A percentile compares a stretch with the other conserved stretches of the same genome.
Evolutionary conservation across 1,140 invertebrate genomes (phyloP).

Genomic region (Monochamus saltuarius): DNA sequence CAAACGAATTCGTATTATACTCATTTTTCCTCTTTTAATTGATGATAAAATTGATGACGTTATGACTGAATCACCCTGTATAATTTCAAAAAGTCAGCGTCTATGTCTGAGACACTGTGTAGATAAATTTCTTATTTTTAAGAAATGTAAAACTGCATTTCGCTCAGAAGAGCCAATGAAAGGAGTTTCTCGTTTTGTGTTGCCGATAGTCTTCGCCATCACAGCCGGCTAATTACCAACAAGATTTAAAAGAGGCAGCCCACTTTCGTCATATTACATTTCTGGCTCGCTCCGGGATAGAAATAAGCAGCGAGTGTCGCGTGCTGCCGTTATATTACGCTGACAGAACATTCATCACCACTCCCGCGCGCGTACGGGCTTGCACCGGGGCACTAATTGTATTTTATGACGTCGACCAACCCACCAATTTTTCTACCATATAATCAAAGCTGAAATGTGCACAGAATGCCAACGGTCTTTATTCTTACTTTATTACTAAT

Average conservation of each 20-base stretch:
- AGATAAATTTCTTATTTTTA: too few species aligned
- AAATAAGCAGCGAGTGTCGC: slow-evolving; percentile 30
- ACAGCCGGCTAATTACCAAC: slow-evolving; percentile 6
- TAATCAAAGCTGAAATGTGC: slow-evolving; percentile 37
- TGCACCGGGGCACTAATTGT: slow-evolving; percentile 36
- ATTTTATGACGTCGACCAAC: slow-evolving; percentile 36
- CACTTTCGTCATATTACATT: slow-evolving; percentile 9
- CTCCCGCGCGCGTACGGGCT: slow-evolving; percentile 29
- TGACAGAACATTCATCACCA: slow-evolving; percentile 40
- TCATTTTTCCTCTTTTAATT: too few species aligned
- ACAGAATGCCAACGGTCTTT: slow-evolving; percentile 16
- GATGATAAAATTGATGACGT: too few species aligned
- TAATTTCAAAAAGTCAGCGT: too few species aligned
- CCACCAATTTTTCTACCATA: slow-evolving; percentile 32
- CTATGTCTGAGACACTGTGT: too few species aligned
- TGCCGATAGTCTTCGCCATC: not conserved
- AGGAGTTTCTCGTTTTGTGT: too few species aligned
- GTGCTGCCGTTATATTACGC: slow-evolving; percentile 38
- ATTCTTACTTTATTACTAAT: too few species aligned
- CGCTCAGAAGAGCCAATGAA: too few species aligned
- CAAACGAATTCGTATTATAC: too few species aligned
- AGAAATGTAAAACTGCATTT: too few species aligned
- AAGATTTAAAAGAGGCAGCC: slow-evolving; percentile 4
- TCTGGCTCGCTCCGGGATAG: not conserved
- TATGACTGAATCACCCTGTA: too few species aligned